phyloP scores from a whole-genome alignment of 2,797 vertebrate species.

The Squalus acanthias region DNA sequence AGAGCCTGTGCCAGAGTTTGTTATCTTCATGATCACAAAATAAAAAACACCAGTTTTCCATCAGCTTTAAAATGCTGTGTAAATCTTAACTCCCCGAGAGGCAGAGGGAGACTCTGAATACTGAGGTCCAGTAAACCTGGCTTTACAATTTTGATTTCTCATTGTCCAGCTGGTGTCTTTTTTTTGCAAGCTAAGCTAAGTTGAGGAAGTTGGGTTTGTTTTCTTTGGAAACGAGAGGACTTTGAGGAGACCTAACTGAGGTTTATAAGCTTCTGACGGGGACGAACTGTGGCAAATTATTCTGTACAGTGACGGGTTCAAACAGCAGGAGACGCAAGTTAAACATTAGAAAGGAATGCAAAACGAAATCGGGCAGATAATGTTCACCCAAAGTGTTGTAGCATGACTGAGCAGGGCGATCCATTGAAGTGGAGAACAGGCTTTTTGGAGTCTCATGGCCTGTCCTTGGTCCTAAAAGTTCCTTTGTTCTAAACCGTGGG shows the following conservation, averaged over 20 bases:
- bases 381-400: background rate
- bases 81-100: background rate
- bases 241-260: background rate
- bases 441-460: background rate
- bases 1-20: background rate
- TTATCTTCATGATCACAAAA: background rate
- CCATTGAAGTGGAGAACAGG: background rate
- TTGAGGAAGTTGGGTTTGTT: background rate
- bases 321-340: background rate
- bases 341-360: background rate
- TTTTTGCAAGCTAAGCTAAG: background rate
- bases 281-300: background rate
- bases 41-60: background rate
- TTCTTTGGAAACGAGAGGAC: background rate
- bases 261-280: background rate
- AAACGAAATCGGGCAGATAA: too few species aligned
- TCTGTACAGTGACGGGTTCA: background rate
- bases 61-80: background rate
- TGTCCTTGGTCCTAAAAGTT: background rate
- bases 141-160: background rate
- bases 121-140: background rate
- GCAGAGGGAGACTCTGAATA: background rate
- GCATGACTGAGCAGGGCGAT: background rate
- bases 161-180: background rate
- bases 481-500: background rate